Base-by-base conservation (phyloP, 37 sponge, comb jelly and placozoan species). In the Axinella damicornis region DNA sequence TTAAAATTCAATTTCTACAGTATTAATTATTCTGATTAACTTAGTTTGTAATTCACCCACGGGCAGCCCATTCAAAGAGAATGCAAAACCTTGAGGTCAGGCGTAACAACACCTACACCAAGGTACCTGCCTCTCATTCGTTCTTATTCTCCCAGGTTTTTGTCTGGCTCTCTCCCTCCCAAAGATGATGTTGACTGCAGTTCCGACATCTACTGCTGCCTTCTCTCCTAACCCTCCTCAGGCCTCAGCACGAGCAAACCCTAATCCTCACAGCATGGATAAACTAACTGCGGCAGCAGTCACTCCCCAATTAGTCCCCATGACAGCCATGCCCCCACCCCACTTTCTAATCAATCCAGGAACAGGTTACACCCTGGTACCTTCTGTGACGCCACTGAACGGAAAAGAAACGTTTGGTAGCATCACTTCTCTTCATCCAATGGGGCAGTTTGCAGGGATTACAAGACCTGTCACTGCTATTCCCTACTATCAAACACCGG, bases 291-390 rank as follows among this genome's bases (percentile, higher is more conserved):
- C 65, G 19, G 41, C 68, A 35, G 27, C 76, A 19, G 76, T 27
- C 55, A 24, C 86, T 32, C 78, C 80, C 5, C 87, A 79, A 33
- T 19, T 87, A 13, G 73, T 87, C 35, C 87, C 87, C 57, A 71
- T 87, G 69, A 57, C 85, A 24, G 46, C 78, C 38, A 19, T 85
- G 35, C 86, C 30, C 5, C 87, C 71, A 1, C 64, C 87, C 9
- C 83, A 71, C 21, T 63, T 87, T 15, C 32, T 87, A 21, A 70
- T 87, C 19, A 59, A 76, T 25, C 39, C 78, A 9, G 79, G 76
- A 39, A 67, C 57, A 14, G 70, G 79, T 1, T 85, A 77, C 32
- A 77, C 86, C 2, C 25, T 85, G 5, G 28, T 85, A 9, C 86
- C 86, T 28, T 70, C 86, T 25, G 46, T 46, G 9, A 46, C 46